Base-by-base conservation (phyloP, 2,888 invertebrate species). In the Hedychridium roseum region DNA sequence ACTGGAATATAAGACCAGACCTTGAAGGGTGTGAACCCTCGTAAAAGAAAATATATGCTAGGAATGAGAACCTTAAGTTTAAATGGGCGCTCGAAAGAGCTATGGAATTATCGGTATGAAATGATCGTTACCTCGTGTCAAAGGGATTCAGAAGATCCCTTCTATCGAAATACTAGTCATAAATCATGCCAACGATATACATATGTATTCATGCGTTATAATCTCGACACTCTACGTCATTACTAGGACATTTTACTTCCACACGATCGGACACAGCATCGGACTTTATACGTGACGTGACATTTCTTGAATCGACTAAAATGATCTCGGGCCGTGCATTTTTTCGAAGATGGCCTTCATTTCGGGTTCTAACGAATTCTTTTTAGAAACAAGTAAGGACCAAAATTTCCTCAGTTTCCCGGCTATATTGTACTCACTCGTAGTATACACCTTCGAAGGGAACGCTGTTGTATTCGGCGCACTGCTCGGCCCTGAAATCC, bases 401-500 rank as follows among this genome's bases (percentile, higher is more conserved):
- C n/a, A n/a, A n/a, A n/a, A n/a, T n/a, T n/a, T n/a, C n/a, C n/a
- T n/a, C n/a, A n/a, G n/a, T n/a, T n/a, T n/a, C n/a, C n/a, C n/a
- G n/a, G n/a, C n/a, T n/a, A n/a, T n/a, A n/a, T n/a, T n/a, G 52
- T 57, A 83, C 86, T 86, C 82, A 93, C 88, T 89, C 87, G 80
- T 96, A 93, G 65, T 84, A 85, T 39, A 87, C 83, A 31, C 91
- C 92, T 68, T 94, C 91, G 75, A 96, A 94, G 2, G 89, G 86
- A 32, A 88, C 83, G 42, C 83, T 83, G 80, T 98, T 89, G 79
- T 88, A 95, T 62, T 88, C 86, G 1, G 92, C 85, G 79, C 98
- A 99, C 78, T 99, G 98, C 61, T 92, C 87, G 1, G 88, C 84
- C 43, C 98, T 85, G 80, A 92, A 97, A 80, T 97, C 97, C 2